phyloP scores from a whole-genome alignment of 92 coral and sea anemone genomes.

The Porites rus region DNA sequence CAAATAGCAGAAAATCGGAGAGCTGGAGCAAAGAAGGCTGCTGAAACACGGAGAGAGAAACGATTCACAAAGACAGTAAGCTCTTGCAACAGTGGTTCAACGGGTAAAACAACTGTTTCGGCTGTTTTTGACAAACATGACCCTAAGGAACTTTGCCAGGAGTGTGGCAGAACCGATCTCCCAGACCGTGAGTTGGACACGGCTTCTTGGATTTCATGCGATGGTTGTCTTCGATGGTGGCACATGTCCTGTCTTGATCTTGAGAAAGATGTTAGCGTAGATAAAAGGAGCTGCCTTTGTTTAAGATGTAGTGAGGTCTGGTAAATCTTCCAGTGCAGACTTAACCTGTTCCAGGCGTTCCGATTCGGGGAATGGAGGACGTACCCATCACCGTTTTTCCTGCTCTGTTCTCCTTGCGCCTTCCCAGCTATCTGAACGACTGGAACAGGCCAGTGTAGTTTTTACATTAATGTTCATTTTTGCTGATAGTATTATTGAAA shows the following conservation, averaged over 20 bases:
- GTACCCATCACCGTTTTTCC: too few relatives aligned
- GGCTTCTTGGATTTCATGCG: slow-evolving; percentile 39
- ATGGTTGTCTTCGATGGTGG: slow-evolving; percentile 37
- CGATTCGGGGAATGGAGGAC: too few relatives aligned
- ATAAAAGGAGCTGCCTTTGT: slow-evolving; percentile 31
- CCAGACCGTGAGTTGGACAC: slow-evolving; percentile 1
- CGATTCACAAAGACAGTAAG: background rate
- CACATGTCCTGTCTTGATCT: slow-evolving; percentile 36
- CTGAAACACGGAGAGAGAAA: slow-evolving; percentile 43
- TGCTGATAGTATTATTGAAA: too few relatives aligned
- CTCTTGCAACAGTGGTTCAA: slow-evolving; percentile 7
- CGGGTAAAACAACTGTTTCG: slow-evolving; percentile 1
- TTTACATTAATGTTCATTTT: too few relatives aligned
- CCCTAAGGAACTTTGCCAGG: slow-evolving; percentile 7
- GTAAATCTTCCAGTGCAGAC: slow-evolving; percentile 20
- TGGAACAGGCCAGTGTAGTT: too few relatives aligned
- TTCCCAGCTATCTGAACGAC: too few relatives aligned
- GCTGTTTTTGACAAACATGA: background rate
- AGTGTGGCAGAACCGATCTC: slow-evolving; percentile 29
- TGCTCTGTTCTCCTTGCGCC: too few relatives aligned
- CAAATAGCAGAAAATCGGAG: slow-evolving; percentile 42
- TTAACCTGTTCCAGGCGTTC: too few relatives aligned
- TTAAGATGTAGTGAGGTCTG: slow-evolving; percentile 35
- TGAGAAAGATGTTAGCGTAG: background rate
- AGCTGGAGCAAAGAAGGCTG: slow-evolving; percentile 51